Base-by-base conservation (phyloP, 1,140 invertebrate genomes). In the Epicauta chinensis region DNA sequence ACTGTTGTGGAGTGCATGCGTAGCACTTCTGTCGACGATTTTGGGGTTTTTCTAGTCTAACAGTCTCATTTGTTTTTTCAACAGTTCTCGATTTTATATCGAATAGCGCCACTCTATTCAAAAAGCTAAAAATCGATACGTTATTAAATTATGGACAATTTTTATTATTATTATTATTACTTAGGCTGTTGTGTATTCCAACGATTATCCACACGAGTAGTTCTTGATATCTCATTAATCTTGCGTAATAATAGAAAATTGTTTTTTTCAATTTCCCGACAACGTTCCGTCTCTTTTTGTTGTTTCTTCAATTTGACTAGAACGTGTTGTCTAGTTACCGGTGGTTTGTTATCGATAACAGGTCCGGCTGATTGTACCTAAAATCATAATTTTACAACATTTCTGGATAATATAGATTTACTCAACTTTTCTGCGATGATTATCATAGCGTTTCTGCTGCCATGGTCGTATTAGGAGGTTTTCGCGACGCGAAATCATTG, bases 241-340 rank as follows among this genome's bases (percentile, higher is more conserved):
- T 77, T 72, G 59, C 78, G 73, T 46, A 81, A 61, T 14, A 82
- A 60, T 29, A 72, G 72, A 50, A 75, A 75, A 65, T 82, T 82
- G 53, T 81, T 76, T 17, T 64, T 62, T 53, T 75, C 70, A 17
- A 81, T 76, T 62, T 74, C 71, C 35, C 63, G 51, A 40, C 63
- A 69, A 11, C 79, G 64, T 59, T 82, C 79, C 3, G 62, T 56
- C 64, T 82, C 79, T n/a, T 71, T 72, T 62, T 79, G 78, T 13
- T 71, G 59, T 62, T 77, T 77, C 64, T 81, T 81, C 17, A 77
- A 59, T 64, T 81, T 81, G 14, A 72, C 57, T 1, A 63, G 61
- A 0, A 82, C 77, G 61, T 82, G 80, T 23, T 70, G 68, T 14
- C 76, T 64, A 23, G 64, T 51, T 0, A 71, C 51, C 11, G 79